Percentiles rank a stretch among this genome's conserved stretches.
phyloP scores from a whole-genome alignment of 2,113 vertebrate species.

The Strigops habroptila region DNA sequence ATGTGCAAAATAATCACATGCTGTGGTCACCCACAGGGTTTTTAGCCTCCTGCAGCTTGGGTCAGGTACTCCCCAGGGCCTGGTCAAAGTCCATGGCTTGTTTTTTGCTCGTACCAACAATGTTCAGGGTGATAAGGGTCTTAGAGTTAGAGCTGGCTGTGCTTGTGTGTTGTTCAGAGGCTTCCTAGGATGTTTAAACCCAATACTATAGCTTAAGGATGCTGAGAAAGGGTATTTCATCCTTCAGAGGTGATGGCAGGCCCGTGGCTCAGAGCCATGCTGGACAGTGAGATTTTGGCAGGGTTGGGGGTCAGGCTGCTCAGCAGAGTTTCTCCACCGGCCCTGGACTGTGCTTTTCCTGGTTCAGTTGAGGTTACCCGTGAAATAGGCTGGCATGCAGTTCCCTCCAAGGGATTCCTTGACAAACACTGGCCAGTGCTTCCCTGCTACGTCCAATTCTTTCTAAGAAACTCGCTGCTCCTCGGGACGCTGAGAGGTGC shows the following conservation, averaged over 20 bases:
- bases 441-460: background rate
- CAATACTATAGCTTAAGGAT: rapidly evolving
- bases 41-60: background rate
- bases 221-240: background rate
- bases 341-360: background rate
- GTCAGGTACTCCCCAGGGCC: background rate
- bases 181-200: background rate
- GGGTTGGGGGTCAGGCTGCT: background rate
- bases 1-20: rapidly evolving
- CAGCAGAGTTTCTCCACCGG: background rate
- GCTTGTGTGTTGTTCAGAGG: background rate
- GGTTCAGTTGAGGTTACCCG: background rate
- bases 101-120: rapidly evolving
- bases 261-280: background rate
- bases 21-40: background rate
- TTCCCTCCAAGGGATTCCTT: background rate
- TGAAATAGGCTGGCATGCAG: background rate
- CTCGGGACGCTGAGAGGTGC: background rate
- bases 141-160: rapidly evolving
- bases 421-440: background rate
- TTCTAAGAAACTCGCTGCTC: conserved; percentile 13
- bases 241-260: background rate
- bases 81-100: background rate
- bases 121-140: background rate
- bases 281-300: background rate